Evolutionary conservation across 1,140 invertebrate genomes (phyloP), one percentile per base, ranked within the genome.

Genomic region (Temnothorax longispinosus): DNA sequence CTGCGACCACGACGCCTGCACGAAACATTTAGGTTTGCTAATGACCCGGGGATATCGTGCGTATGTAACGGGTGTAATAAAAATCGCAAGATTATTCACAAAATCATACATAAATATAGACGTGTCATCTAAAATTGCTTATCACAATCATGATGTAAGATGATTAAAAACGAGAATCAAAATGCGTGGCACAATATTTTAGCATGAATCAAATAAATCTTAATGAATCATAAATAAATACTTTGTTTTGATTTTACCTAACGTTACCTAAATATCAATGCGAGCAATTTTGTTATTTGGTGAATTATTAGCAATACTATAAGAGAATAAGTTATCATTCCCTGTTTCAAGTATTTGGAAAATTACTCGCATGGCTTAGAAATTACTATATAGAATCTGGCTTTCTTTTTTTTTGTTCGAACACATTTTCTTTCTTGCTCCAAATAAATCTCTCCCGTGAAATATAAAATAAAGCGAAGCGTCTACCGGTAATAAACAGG

Each of bases 401-500:
- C 15, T 60, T n/a, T 35, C 41, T 50, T 11, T 69, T 69, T 69
- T 1, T 69, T 50, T 50, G 38, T 41, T 47, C 21, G 21, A 13
- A 18, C 5, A 3, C 3, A 2, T 15, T 77, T 67, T 56, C 11
- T 60, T 41, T 47, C 41, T 72, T 32, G 15, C 15, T 13, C 11
- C 38, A n/a, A 75, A 78, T 58, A 87, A 74, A 47, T 54, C 41
- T 21, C 50, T 65, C 21, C 50, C 35, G 35, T 78, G 56, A 52
- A 78, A 41, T 84, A 75, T 41, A 87, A 77, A 69, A 32, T 72
- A 80, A 77, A 85, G n/a, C 32, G 50, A 35, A 21, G 65, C 47
- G 54, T 52, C 52, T 35, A 47, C 38, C 56, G 62, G 74, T 89
- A 89, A 89, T 87, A 87, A 89, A 85, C 74, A 81, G 64, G 21